phyloP scores from a whole-genome alignment of 1,140 invertebrate species.

The Euura saliciscinereae region DNA sequence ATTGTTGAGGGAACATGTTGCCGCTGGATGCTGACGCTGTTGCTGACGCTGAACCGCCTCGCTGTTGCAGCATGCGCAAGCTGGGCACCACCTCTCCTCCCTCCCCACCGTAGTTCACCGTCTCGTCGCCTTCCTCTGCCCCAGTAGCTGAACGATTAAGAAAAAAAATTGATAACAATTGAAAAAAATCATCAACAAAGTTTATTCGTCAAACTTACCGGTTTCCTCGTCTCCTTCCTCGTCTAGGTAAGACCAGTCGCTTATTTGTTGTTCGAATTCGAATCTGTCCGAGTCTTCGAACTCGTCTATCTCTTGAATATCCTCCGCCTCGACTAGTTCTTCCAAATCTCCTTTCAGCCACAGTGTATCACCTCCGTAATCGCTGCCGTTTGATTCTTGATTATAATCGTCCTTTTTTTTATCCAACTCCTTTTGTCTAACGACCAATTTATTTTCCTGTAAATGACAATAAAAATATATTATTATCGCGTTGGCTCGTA shows the following conservation, averaged over 20 bases:
- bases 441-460: constrained; percentile 34
- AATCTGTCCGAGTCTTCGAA: constrained; percentile 31
- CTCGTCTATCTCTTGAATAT: constrained; percentile 33
- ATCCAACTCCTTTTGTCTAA: constrained; percentile 17
- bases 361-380: constrained; percentile 33
- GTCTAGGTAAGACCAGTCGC: constrained; percentile 23
- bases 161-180: constrained; percentile 2
- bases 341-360: constrained; percentile 38
- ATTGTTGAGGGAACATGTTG: constrained; percentile 82
- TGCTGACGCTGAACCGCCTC: constrained; percentile 36
- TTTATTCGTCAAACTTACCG: constrained; percentile 19
- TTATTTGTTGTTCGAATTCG: constrained; percentile 16
- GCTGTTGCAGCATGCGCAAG: constrained; percentile 55
- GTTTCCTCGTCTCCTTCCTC: constrained; percentile 36
- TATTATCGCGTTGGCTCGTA: not conserved
- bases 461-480: not conserved
- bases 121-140: constrained; percentile 37
- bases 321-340: constrained; percentile 37
- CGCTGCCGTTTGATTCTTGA: constrained; percentile 27
- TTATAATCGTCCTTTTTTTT: not conserved
- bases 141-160: constrained; percentile 21
- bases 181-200: not conserved
- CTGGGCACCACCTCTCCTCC: constrained; percentile 36
- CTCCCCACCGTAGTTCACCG: constrained; percentile 36
- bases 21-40: constrained; percentile 37